These are phyloP conservation scores for Lepidothrix coronata DNA, from an alignment of 2,113 vertebrate species.

Conservation along the genomic window DNA sequence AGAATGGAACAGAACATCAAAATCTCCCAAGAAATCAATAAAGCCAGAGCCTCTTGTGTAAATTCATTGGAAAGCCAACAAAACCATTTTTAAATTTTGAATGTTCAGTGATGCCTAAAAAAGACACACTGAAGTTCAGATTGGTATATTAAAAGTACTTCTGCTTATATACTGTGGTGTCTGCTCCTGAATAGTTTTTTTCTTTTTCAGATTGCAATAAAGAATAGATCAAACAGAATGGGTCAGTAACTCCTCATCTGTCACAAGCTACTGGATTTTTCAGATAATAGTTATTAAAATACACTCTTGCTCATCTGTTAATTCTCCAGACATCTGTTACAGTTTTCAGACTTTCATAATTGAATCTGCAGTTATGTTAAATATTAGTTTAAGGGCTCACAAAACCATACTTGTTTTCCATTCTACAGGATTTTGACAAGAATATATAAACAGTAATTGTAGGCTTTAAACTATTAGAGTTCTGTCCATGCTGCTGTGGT, in stretches of 20 bases:
- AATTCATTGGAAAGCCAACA: neutral
- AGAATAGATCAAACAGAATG: conserved; percentile 19
- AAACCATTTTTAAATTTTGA: neutral
- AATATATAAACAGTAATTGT: neutral
- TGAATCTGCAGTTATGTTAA: neutral
- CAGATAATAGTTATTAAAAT: conserved; percentile 19
- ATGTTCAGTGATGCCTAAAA: neutral
- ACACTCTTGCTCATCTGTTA: neutral
- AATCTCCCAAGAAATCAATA: neutral
- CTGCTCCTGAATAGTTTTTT: neutral
- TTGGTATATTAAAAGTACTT: neutral
- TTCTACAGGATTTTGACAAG: neutral
- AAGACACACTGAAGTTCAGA: neutral
- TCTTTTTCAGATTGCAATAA: conserved; percentile 7
- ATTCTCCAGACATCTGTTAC: neutral
- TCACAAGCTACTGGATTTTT: neutral
- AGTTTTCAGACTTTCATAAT: conserved; percentile 11
- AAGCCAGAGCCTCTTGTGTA: neutral
- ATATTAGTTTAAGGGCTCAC: neutral
- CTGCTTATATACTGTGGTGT: neutral
- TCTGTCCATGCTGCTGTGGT: neutral
- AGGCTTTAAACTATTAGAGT: neutral
- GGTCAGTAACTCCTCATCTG: neutral
- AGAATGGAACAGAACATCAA: neutral
- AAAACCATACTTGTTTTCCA: neutral